Conservation (phyloP, 2,113 vertebrate species). For the Peromyscus californicus region DNA sequence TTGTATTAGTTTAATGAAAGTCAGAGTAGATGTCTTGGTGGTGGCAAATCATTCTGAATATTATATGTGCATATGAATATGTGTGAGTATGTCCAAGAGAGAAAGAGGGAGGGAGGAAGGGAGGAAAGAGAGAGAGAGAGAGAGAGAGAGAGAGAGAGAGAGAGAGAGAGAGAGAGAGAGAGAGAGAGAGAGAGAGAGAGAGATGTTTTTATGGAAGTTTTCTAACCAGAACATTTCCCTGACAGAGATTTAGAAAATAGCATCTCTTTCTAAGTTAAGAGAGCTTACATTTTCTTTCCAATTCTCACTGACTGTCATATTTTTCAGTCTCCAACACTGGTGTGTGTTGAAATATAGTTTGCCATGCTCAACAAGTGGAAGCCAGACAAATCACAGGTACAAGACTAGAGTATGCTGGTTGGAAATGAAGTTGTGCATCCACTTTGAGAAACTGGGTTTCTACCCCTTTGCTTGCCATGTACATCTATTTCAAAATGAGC, state of each 20-base stretch:
- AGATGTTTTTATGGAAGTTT: not conserved
- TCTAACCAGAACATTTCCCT: not conserved
- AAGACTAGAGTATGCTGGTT: conserved; percentile 36
- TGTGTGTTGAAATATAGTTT: conserved; percentile 20
- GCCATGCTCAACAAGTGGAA: conserved; percentile 18
- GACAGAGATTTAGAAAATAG: not conserved
- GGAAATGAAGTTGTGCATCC: conserved; percentile 4
- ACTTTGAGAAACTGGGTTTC: conserved; percentile 28
- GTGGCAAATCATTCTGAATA: not conserved
- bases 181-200: not conserved
- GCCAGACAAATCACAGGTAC: conserved; percentile 20
- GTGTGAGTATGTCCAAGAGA: too few species aligned
- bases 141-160: not conserved
- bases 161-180: not conserved
- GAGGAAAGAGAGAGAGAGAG: not conserved
- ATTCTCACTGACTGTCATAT: not conserved
- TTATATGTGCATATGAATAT: not conserved
- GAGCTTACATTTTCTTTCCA: not conserved
- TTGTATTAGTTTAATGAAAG: not conserved
- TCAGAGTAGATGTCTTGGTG: not conserved
- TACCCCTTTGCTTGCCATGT: not conserved
- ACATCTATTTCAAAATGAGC: not conserved
- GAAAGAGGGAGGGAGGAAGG: too few species aligned
- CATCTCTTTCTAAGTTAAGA: not conserved
- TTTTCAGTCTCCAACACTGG: not conserved